Percentiles rank a stretch among this genome's conserved stretches.
phyloP scores from a whole-genome alignment of 2,797 vertebrate species.

The Buceros bicornis region DNA sequence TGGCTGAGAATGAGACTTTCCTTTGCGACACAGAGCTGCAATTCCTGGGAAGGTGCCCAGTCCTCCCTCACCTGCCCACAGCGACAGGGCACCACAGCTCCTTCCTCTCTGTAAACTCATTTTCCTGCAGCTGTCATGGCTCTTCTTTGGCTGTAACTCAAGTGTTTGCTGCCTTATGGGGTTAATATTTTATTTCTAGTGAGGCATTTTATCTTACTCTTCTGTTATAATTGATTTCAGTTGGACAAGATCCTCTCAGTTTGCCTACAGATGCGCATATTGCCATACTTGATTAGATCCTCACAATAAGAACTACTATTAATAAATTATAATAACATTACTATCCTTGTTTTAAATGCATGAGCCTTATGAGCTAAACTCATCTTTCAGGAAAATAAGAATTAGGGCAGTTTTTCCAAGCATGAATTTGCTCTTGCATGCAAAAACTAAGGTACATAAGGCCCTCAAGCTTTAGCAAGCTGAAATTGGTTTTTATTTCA shows the following conservation, averaged over 20 bases:
- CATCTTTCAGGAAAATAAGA: not conserved
- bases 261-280: not conserved
- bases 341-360: not conserved
- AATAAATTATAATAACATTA: not conserved
- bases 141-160: not conserved
- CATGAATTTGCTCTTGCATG: not conserved
- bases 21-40: not conserved
- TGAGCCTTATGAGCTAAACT: not conserved
- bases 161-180: not conserved
- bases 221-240: not conserved
- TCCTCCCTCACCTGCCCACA: accelerated
- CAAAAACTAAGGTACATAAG: not conserved
- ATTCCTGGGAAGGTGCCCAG: not conserved
- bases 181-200: not conserved
- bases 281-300: not conserved
- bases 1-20: not conserved
- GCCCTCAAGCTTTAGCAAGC: not conserved
- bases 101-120: not conserved
- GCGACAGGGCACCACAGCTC: not conserved
- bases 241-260: not conserved
- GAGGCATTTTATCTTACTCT: not conserved
- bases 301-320: not conserved
- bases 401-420: not conserved
- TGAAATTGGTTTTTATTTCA: not conserved
- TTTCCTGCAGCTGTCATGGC: not conserved